A percentile compares a stretch with the other conserved stretches of the same genome.
phyloP scores from a whole-genome alignment of 2,797 vertebrate genomes.

The Enteromius afrohamiltoni region DNA sequence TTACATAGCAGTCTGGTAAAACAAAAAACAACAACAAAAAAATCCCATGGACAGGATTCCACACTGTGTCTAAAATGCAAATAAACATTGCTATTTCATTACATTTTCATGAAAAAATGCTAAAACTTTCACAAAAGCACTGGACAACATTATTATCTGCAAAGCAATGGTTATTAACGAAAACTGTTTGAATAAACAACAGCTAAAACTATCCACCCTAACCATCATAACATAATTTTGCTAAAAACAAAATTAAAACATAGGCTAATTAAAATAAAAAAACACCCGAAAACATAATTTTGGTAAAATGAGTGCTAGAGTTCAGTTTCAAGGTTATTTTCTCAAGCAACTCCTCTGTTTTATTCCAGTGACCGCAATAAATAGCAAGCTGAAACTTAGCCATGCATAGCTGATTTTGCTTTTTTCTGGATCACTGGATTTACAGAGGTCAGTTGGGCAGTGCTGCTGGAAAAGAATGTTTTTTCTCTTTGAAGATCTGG shows the following conservation, averaged over 20 bases:
- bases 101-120: background rate
- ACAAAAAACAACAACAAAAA: too few relatives aligned
- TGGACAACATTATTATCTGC: background rate
- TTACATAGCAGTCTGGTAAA: background rate
- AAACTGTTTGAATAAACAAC: background rate
- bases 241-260: too few relatives aligned
- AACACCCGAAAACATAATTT: background rate
- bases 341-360: background rate
- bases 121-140: background rate
- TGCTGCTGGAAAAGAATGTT: conserved; percentile 45
- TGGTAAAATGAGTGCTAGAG: background rate
- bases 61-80: background rate
- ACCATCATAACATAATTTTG: background rate
- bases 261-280: too few relatives aligned
- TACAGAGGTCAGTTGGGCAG: conserved; percentile 41
- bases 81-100: background rate
- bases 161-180: background rate
- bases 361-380: conserved; percentile 29
- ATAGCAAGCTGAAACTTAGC: conserved; percentile 31
- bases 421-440: conserved; percentile 44
- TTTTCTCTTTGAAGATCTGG: conserved; percentile 41
- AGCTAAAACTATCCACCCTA: background rate
- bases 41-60: background rate
- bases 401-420: conserved; percentile 16
- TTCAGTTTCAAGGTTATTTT: conserved; percentile 16